A percentile compares a stretch with the other conserved stretches of the same genome.
Conservation (phyloP, 2,113 vertebrate genomes). For the Hystrix cristata region DNA sequence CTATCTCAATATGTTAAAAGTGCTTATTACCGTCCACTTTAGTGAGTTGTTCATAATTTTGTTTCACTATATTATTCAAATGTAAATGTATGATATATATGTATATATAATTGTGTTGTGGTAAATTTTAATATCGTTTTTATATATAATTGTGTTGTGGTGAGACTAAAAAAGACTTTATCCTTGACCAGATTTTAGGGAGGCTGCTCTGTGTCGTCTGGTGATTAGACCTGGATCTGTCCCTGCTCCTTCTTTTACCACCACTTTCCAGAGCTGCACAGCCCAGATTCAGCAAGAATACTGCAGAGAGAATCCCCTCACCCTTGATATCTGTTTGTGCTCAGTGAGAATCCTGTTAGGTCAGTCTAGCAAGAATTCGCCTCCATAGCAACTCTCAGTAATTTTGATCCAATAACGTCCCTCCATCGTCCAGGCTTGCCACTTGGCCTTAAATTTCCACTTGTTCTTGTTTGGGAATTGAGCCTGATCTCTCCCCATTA, state of each 20-base stretch:
- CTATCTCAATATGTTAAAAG: slow-evolving; percentile 8
- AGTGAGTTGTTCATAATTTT: slow-evolving; percentile 35
- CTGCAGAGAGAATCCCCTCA: not conserved
- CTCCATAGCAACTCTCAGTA: not conserved
- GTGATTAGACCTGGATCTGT: too few relatives aligned
- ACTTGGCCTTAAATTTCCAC: not conserved
- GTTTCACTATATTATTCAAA: not conserved
- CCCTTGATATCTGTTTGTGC: not conserved
- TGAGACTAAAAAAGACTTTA: not conserved
- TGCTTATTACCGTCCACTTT: not conserved
- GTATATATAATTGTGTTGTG: not conserved
- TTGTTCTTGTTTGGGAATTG: not conserved
- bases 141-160: not conserved
- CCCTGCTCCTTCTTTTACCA: too few relatives aligned
- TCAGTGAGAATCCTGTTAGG: not conserved
- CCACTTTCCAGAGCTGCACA: not conserved
- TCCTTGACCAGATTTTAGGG: not conserved
- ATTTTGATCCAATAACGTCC: not conserved
- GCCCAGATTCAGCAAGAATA: not conserved
- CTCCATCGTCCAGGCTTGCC: not conserved
- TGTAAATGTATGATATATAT: not conserved
- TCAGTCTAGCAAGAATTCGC: not conserved
- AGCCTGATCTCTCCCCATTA: not conserved
- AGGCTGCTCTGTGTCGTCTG: too few relatives aligned
- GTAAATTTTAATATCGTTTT: not conserved